phyloP scores from a whole-genome alignment of 2,888 invertebrate species.

The Clunio marinus region DNA sequence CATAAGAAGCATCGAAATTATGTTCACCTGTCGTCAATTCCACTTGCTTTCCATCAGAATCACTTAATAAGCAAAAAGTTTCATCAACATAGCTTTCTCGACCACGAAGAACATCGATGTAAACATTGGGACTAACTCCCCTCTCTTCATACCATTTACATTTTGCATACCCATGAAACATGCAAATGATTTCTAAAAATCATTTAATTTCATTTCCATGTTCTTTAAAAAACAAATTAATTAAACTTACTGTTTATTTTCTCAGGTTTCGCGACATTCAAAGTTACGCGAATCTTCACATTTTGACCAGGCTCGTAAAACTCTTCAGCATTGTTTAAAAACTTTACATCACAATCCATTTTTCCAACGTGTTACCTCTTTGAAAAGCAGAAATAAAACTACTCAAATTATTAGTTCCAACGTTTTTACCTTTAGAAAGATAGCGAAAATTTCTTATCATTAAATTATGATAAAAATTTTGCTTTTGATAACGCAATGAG shows the following conservation, averaged over 20 bases:
- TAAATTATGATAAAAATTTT: no score
- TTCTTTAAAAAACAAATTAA: no score
- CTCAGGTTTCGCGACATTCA: not conserved
- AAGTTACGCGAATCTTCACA: not conserved
- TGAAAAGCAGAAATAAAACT: no score
- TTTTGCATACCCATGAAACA: slow-evolving; percentile 10
- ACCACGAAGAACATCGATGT: not conserved
- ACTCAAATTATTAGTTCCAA: no score
- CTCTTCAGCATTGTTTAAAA: not conserved
- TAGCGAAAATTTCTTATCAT: no score
- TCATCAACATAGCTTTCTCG: not conserved
- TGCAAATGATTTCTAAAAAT: slow-evolving; percentile 6
- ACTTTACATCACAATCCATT: not conserved
- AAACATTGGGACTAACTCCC: not conserved
- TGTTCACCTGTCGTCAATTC: slow-evolving; percentile 6
- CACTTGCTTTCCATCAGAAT: not conserved
- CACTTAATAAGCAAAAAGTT: not conserved
- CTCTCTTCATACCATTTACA: slow-evolving; percentile 9
- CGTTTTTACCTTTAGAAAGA: no score
- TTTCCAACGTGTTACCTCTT: no score
- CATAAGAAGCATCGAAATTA: slow-evolving; percentile 15
- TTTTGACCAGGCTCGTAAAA: slow-evolving; percentile 1
- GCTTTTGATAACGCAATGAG: no score
- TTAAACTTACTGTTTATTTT: slow-evolving; percentile 8
- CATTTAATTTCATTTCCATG: no score